Conservation (phyloP, 2,797 vertebrate genomes). For the Pangasius sanitwongsei region DNA sequence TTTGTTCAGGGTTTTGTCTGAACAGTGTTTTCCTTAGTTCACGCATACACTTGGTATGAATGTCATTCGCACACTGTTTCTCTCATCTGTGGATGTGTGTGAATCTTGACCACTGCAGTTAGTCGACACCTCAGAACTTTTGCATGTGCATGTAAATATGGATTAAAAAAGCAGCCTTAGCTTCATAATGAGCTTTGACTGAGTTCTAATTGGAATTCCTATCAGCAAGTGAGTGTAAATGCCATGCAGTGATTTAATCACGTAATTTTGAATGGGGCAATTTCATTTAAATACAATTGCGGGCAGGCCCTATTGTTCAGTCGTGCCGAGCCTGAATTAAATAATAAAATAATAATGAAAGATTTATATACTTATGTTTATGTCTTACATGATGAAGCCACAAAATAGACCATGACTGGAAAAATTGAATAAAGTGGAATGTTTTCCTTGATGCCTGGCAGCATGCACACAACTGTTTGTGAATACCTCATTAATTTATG, state of each 20-base stretch:
- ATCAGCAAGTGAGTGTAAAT: neutral
- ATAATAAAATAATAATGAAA: slow-evolving; percentile 1
- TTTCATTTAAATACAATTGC: neutral
- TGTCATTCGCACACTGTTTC: neutral
- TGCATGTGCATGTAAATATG: slow-evolving; percentile 54
- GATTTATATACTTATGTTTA: neutral
- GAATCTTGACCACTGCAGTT: neutral
- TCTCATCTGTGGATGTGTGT: slow-evolving; percentile 26
- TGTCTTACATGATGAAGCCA: neutral
- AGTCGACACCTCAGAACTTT: slow-evolving; percentile 33
- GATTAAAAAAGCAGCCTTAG: slow-evolving; percentile 55
- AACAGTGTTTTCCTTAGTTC: neutral
- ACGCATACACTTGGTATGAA: neutral
- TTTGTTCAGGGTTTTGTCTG: neutral
- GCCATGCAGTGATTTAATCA: slow-evolving; percentile 15
- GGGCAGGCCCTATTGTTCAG: neutral
- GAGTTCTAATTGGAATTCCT: slow-evolving; percentile 32
- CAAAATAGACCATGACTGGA: neutral
- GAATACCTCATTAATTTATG: slow-evolving; percentile 38
- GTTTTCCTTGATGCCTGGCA: slow-evolving; percentile 4
- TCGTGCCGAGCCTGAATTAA: neutral
- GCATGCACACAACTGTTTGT: neutral
- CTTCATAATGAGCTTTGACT: slow-evolving; percentile 58
- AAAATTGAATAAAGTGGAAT: neutral
- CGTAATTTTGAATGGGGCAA: neutral